Conservation (phyloP, 2,113 vertebrate genomes). For the Prionailurus bengalensis region DNA sequence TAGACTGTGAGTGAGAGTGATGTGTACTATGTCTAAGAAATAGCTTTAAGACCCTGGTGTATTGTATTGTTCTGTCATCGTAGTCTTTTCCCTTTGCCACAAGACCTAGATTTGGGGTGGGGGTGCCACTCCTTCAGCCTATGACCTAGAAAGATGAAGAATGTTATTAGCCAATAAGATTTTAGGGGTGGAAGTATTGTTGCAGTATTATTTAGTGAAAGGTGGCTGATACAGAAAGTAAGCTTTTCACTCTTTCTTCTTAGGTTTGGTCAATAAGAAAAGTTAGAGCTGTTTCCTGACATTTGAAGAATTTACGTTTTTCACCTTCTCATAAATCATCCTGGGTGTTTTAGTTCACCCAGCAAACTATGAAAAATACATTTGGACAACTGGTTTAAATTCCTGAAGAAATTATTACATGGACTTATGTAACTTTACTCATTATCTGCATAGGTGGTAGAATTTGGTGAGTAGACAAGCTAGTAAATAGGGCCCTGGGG, state of each 20-base stretch:
- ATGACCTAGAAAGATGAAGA: neutral
- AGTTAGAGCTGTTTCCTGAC: neutral
- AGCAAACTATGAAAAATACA: neutral
- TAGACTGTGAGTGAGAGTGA: neutral
- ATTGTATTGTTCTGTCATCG: neutral
- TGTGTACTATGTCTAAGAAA: neutral
- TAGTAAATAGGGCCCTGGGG: neutral
- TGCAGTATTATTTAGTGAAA: constrained; percentile 18
- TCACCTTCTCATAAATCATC: neutral
- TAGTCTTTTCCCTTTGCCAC: neutral
- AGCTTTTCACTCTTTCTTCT: neutral
- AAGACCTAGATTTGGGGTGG: neutral
- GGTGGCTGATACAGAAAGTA: neutral
- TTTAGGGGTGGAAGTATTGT: neutral
- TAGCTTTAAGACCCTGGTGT: constrained; percentile 3
- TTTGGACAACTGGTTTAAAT: constrained; percentile 9
- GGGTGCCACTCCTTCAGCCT: neutral
- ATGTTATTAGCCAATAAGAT: neutral
- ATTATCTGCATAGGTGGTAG: neutral
- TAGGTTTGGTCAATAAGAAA: constrained; percentile 16
- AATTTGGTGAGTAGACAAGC: neutral
- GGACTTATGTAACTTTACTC: neutral
- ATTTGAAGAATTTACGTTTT: constrained; percentile 42
- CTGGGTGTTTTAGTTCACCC: neutral
- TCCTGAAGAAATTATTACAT: constrained; percentile 15